These are phyloP conservation scores for Apostichopus californicus DNA, from an alignment of 35 echinoderm and acorn worm genomes.

Conservation along the genomic window DNA sequence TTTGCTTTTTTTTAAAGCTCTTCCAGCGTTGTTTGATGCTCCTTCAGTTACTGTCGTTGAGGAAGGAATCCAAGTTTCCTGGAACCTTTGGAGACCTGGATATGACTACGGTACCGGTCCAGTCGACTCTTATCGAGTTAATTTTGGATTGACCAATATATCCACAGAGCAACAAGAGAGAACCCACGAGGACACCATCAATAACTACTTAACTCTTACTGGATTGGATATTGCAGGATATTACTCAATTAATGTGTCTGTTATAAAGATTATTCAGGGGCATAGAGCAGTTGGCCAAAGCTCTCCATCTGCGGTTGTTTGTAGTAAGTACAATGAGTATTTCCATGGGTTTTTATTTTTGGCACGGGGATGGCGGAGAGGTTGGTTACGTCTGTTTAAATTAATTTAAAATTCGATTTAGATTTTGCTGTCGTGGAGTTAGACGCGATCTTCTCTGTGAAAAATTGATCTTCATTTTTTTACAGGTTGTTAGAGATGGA, in stretches of 20 bases:
- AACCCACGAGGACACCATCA: too few species aligned
- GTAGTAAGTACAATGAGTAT: too few species aligned
- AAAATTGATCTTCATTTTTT: too few species aligned
- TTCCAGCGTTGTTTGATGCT: neutral
- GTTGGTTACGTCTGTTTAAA: too few species aligned
- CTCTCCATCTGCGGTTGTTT: neutral
- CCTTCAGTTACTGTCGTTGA: neutral
- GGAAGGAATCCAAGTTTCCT: neutral
- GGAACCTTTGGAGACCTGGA: conserved; percentile 8
- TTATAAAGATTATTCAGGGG: neutral
- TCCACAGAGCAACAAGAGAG: neutral
- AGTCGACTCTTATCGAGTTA: neutral
- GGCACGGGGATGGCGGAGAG: too few species aligned
- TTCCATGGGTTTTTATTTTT: too few species aligned
- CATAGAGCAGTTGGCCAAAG: neutral
- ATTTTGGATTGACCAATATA: neutral
- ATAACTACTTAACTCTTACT: neutral
- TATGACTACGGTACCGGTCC: neutral
- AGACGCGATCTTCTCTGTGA: too few species aligned
- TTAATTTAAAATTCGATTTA: too few species aligned
- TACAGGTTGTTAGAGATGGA: too few species aligned
- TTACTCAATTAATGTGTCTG: neutral
- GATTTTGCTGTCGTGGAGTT: too few species aligned
- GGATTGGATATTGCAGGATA: neutral
- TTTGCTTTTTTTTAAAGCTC: neutral